Evolutionary conservation across 2,113 vertebrate species (phyloP), one percentile per base, ranked within the genome.

Genomic region (Corythornis madagascariensis): DNA sequence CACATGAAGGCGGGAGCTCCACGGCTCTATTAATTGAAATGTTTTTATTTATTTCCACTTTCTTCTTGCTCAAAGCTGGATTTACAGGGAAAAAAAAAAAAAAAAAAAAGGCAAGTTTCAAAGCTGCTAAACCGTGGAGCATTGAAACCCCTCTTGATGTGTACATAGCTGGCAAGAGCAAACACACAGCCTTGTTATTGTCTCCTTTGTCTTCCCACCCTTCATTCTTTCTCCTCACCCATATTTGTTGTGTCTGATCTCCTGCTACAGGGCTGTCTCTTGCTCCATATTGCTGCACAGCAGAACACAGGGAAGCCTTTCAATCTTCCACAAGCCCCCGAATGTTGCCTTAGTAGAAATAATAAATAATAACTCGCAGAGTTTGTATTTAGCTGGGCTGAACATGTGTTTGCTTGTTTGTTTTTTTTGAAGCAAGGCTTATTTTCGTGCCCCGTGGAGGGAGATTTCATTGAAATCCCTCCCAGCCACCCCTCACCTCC

Each of bases 381-480:
- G 84, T 64, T 89, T 89, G 87, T 43, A 12, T 94, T 79, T 77
- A 87, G 79, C 87, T 4, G 43, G 60, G 87, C 56, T 67, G 87
- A 93, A 80, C 87, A 69, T 63, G 78, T 91, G 84, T 94, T 95
- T 95, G 79, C 93, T 89, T 94, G 93, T 94, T 95, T 92, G 94
- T 22, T 88, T 91, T 56, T 94, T 94, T 52, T 78, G 43, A 87
- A 89, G 82, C 83, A 90, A 90, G 87, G 89, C 82, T 93, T 91
- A 70, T 90, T 95, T 90, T 93, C 67, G 33, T 82, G 86, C 38
- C 47, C 60, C 18, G 2, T 1, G 55, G 82, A 95, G 59, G 85
- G 16, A 45, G 40, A 40, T 66, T 80, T 73, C 33, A 82, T 67
- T 60, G 26, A 25, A 64, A 78, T 33, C 21, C 53, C 33, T 24